Conservation (phyloP, 2,888 invertebrate species). For the Exocentrus adspersus region DNA sequence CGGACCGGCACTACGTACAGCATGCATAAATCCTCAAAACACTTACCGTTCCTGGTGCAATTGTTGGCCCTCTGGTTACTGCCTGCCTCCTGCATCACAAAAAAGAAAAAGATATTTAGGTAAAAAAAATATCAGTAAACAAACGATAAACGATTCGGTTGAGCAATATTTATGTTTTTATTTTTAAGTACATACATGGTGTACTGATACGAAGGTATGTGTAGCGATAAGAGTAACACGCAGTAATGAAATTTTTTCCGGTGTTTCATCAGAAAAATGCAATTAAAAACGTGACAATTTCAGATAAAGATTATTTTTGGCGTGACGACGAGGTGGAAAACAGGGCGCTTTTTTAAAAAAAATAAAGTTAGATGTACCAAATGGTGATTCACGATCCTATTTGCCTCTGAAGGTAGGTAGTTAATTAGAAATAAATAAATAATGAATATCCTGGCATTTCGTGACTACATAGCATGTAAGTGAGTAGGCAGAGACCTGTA, state of each 20-base stretch:
- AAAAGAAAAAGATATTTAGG: slow-evolving; percentile 20
- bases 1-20: not conserved
- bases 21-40: not conserved
- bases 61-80: slow-evolving; percentile 37
- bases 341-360: too few relatives aligned
- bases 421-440: not conserved
- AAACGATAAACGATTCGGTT: slow-evolving; percentile 7
- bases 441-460: not conserved
- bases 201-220: too few relatives aligned
- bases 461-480: too few relatives aligned
- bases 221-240: not conserved
- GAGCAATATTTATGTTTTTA: slow-evolving; percentile 13
- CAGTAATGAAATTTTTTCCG: slow-evolving; percentile 5
- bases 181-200: too few relatives aligned
- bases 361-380: too few relatives aligned
- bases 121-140: not conserved
- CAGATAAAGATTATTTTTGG: too few relatives aligned
- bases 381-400: too few relatives aligned
- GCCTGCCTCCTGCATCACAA: slow-evolving; percentile 47
- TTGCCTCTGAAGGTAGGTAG: too few relatives aligned
- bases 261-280: slow-evolving; percentile 15
- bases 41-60: slow-evolving; percentile 39
- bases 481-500: not conserved
- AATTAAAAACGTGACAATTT: not conserved
- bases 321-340: too few relatives aligned